phyloP scores from a whole-genome alignment of 2,113 vertebrate genomes.

The Archocentrus centrarchus region DNA sequence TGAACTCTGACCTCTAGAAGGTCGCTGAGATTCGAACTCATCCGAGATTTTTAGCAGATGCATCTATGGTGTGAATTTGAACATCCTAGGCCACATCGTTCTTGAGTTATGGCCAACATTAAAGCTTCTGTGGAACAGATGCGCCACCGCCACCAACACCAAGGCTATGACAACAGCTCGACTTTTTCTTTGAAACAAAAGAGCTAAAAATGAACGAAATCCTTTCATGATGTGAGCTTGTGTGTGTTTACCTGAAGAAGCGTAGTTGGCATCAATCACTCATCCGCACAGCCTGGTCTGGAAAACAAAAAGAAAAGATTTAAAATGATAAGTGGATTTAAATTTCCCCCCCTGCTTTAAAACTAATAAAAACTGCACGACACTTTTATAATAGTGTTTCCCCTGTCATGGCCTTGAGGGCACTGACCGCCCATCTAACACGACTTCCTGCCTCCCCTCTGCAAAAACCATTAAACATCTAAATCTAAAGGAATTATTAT shows the following conservation, averaged over 20 bases:
- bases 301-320: conserved; percentile 1
- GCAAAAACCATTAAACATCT: background rate
- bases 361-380: background rate
- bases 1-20: too few species aligned
- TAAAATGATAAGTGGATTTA: background rate
- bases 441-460: background rate
- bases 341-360: background rate
- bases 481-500: background rate
- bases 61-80: too few species aligned
- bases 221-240: background rate
- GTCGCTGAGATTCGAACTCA: too few species aligned
- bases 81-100: too few species aligned
- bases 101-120: too few species aligned
- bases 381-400: background rate
- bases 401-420: background rate
- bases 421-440: background rate
- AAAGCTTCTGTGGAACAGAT: too few species aligned
- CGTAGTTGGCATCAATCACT: conserved; percentile 79
- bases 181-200: too few species aligned
- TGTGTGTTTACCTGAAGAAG: conserved; percentile 75
- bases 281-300: conserved; percentile 79
- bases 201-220: background rate
- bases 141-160: too few species aligned
- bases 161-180: too few species aligned
- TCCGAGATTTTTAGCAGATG: too few species aligned